Conservation (phyloP, 2,888 invertebrate genomes). For the Phalera bucephala region DNA sequence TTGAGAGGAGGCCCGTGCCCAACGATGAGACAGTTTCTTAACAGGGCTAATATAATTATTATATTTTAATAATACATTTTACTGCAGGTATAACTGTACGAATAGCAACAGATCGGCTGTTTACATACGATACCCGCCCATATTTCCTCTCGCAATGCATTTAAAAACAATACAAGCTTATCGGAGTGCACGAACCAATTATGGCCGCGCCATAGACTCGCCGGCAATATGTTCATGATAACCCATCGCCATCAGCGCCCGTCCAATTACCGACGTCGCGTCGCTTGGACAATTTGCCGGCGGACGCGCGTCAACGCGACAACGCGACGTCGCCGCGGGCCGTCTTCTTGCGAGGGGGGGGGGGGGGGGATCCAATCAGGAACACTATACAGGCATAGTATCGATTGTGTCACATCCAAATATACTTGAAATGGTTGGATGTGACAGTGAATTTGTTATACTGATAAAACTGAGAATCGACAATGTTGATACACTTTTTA, state of each 20-base stretch:
- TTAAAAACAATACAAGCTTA: background rate
- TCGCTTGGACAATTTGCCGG: constrained; percentile 4
- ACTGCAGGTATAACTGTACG: too few relatives aligned
- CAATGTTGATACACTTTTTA: too few relatives aligned
- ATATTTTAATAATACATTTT: too few relatives aligned
- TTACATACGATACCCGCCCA: too few relatives aligned
- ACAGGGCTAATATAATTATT: too few relatives aligned
- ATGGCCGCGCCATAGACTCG: background rate
- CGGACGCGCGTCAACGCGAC: constrained; percentile 2
- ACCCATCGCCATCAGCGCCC: background rate
- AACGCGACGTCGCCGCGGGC: constrained; percentile 1
- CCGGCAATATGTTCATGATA: background rate
- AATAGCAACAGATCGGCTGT: too few relatives aligned
- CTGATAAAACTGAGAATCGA: too few relatives aligned
- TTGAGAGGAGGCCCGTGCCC: too few relatives aligned
- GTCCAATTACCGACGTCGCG: constrained; percentile 1
- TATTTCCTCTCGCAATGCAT: background rate
- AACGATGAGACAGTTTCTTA: too few relatives aligned
- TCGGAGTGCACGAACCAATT: constrained; percentile 1
- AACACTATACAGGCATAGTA: background rate
- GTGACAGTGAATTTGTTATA: background rate
- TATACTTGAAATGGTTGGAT: background rate
- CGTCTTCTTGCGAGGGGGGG: too few relatives aligned
- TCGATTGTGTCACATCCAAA: background rate
- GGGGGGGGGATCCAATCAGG: constrained; percentile 1